Evolutionary conservation across 1,140 invertebrate genomes (phyloP).

Genomic region (Aphaenogaster ashmeadi): DNA sequence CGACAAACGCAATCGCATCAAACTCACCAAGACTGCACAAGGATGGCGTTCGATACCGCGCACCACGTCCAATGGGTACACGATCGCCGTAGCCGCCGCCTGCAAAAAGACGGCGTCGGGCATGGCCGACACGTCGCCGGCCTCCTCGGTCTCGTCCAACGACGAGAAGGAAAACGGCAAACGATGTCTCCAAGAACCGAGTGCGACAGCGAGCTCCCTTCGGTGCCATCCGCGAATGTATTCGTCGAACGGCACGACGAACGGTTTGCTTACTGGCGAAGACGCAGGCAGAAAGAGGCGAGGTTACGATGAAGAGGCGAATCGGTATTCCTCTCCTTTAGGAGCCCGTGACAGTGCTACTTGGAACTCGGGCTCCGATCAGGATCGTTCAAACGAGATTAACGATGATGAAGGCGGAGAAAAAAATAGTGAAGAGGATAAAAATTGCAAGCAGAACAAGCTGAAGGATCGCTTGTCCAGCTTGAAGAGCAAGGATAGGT

Average conservation of each 20-base stretch:
- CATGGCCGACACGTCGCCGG: slow-evolving; percentile 60
- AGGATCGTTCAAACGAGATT: slow-evolving; percentile 64
- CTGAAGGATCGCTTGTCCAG: slow-evolving; percentile 55
- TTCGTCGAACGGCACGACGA: slow-evolving; percentile 59
- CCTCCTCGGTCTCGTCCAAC: slow-evolving; percentile 63
- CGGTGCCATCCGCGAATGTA: slow-evolving; percentile 61
- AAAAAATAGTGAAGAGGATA: neutral
- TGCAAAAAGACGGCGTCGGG: slow-evolving; percentile 36
- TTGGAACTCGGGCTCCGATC: slow-evolving; percentile 73
- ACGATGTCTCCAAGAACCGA: slow-evolving; percentile 35
- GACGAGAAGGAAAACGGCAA: slow-evolving; percentile 78
- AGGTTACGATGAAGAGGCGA: slow-evolving; percentile 68
- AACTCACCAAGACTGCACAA: slow-evolving; percentile 92
- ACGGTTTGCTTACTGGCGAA: slow-evolving; percentile 61
- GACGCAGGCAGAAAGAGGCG: slow-evolving; percentile 56
- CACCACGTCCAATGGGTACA: slow-evolving; percentile 89
- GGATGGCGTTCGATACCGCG: slow-evolving; percentile 94
- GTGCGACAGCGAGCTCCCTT: slow-evolving; percentile 55
- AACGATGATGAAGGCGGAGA: slow-evolving; percentile 61
- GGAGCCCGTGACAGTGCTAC: slow-evolving; percentile 62
- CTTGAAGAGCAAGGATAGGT: neutral
- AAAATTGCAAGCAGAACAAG: slow-evolving; percentile 57
- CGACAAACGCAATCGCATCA: slow-evolving; percentile 93
- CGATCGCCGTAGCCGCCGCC: slow-evolving; percentile 62
- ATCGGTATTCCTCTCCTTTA: slow-evolving; percentile 69